phyloP scores from a whole-genome alignment of 2,888 invertebrate species.

The Sinelater perroti region DNA sequence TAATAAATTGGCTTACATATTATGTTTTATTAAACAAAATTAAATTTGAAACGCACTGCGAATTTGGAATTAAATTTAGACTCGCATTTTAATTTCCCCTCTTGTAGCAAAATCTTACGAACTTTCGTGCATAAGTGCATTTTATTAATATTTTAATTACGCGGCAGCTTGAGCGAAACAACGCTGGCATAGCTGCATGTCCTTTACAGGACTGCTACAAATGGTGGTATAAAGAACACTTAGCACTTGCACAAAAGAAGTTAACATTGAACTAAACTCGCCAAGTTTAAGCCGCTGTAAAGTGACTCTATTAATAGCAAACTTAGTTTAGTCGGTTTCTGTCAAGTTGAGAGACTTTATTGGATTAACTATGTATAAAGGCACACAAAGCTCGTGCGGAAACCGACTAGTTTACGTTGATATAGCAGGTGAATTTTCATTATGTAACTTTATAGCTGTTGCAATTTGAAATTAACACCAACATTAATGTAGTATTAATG shows the following conservation, averaged over 20 bases:
- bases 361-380: constrained; percentile 26
- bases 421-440: constrained; percentile 8
- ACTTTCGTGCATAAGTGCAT: no score
- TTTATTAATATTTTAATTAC: background rate
- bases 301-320: constrained; percentile 24
- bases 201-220: no score
- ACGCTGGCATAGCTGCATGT: no score
- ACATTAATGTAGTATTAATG: no score
- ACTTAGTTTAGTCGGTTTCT: constrained; percentile 25
- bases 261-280: background rate
- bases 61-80: background rate
- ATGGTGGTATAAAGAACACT: no score
- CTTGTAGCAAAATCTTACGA: background rate
- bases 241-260: no score
- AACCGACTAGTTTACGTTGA: constrained; percentile 3
- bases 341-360: constrained; percentile 18
- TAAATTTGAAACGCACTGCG: constrained; percentile 5
- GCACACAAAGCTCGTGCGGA: constrained; percentile 11
- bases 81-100: background rate
- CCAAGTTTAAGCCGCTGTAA: constrained; percentile 13
- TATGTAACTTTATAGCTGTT: background rate
- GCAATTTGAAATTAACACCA: constrained; percentile 8
- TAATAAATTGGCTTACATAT: constrained; percentile 24
- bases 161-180: no score
- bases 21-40: constrained; percentile 17